phyloP scores from a whole-genome alignment of 2,888 invertebrate genomes.

The Syrista parreyssii region DNA sequence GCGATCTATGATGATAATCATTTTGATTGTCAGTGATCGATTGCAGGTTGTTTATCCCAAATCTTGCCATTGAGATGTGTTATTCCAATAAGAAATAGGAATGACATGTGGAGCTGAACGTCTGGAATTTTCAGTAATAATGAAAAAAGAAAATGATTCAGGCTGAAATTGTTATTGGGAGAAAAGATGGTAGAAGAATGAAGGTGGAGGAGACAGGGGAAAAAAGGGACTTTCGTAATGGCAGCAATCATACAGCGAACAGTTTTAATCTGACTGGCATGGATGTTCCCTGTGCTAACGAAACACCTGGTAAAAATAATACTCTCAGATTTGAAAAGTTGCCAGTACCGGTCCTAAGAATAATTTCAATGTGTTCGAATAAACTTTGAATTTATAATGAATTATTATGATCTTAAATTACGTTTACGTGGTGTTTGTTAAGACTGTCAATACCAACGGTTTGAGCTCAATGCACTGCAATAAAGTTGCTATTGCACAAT shows the following conservation, averaged over 20 bases:
- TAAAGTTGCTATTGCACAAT: background rate
- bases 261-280: background rate
- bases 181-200: background rate
- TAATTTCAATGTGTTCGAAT: background rate
- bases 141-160: background rate
- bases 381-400: background rate
- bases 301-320: background rate
- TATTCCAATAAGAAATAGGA: background rate
- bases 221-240: background rate
- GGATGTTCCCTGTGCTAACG: background rate
- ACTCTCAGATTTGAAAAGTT: background rate
- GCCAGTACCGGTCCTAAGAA: background rate
- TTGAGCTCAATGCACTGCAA: background rate
- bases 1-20: background rate
- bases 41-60: background rate
- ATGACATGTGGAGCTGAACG: background rate
- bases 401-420: background rate
- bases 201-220: background rate
- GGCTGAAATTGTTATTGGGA: background rate
- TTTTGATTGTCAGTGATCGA: background rate
- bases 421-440: background rate
- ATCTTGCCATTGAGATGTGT: background rate
- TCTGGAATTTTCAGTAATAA: background rate
- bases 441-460: background rate
- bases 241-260: background rate